A percentile compares a stretch with the other conserved stretches of the same genome.
These are phyloP conservation scores for Bradysia coprophila DNA, from an alignment of 1,140 invertebrate species.

Conservation along the genomic window DNA sequence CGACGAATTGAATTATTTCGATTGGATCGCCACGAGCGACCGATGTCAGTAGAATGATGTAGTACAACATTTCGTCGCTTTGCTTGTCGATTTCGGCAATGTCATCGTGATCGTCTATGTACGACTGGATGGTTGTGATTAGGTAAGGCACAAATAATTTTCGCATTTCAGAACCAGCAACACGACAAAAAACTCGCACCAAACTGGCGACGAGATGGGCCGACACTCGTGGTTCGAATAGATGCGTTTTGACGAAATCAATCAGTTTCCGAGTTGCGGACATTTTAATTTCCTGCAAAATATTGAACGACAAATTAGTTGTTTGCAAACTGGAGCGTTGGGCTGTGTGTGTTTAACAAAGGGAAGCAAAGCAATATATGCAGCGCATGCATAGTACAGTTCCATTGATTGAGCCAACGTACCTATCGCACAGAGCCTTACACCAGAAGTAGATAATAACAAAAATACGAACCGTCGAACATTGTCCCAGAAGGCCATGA, in stretches of 20 bases:
- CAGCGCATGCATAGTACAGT: too few species aligned
- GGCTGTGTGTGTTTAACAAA: too few species aligned
- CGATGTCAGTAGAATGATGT: slow-evolving; percentile 54
- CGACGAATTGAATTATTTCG: slow-evolving; percentile 38
- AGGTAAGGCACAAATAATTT: slow-evolving; percentile 53
- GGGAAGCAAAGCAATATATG: slow-evolving; percentile 29
- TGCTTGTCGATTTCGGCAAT: slow-evolving; percentile 46
- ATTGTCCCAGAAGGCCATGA: slow-evolving; percentile 10
- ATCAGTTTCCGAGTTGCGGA: slow-evolving; percentile 54
- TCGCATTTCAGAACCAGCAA: slow-evolving; percentile 42
- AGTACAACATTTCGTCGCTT: slow-evolving; percentile 62
- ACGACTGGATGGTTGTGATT: slow-evolving; percentile 33
- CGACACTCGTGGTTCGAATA: slow-evolving; percentile 66
- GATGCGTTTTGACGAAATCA: slow-evolving; percentile 47
- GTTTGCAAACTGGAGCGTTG: too few species aligned
- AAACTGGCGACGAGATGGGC: slow-evolving; percentile 55
- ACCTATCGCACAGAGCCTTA: too few species aligned
- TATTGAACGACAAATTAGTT: neutral
- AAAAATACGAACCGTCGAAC: too few species aligned
- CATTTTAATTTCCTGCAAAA: slow-evolving; percentile 27
- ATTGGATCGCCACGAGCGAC: slow-evolving; percentile 41
- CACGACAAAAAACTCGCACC: slow-evolving; percentile 46
- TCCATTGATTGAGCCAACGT: too few species aligned
- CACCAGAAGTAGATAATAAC: too few species aligned
- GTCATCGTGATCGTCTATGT: slow-evolving; percentile 33